These are phyloP conservation scores for Xenops minutus DNA, from an alignment of 2,797 vertebrate species.

Conservation along the genomic window DNA sequence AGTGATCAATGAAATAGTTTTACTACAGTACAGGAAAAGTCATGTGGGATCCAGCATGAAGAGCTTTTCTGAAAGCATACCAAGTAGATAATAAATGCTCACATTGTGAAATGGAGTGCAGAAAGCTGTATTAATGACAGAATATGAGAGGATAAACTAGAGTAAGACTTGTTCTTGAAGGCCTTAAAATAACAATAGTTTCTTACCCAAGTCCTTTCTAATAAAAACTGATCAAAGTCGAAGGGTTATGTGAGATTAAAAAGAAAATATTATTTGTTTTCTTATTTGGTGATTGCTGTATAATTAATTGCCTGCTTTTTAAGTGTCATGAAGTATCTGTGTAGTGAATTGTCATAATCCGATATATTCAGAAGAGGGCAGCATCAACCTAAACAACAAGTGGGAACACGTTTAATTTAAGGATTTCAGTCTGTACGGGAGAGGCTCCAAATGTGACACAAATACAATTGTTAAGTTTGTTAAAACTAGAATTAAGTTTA, in stretches of 20 bases:
- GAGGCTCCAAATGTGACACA: constrained; percentile 1
- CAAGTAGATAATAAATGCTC: neutral
- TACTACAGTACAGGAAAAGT: neutral
- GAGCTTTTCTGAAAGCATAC: neutral
- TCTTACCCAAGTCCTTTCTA: neutral
- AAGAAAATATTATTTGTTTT: neutral
- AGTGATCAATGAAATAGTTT: neutral
- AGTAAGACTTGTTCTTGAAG: neutral
- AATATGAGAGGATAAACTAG: neutral
- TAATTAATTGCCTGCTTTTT: neutral
- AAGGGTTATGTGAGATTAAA: neutral
- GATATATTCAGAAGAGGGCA: constrained; percentile 75
- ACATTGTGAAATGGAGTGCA: neutral
- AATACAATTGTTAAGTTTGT: constrained; percentile 23
- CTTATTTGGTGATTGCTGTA: neutral
- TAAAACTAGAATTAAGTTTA: constrained; percentile 24
- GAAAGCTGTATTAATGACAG: neutral
- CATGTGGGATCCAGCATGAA: neutral
- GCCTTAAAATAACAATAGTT: neutral
- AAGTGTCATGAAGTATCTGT: neutral
- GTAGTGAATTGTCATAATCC: constrained; percentile 14
- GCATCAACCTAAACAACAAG: constrained; percentile 73
- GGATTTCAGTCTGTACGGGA: neutral
- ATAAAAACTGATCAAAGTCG: neutral
- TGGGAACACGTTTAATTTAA: neutral